Evolutionary conservation across 2,797 vertebrate species (phyloP).

Genomic region (Enteromius thamalakanensis): DNA sequence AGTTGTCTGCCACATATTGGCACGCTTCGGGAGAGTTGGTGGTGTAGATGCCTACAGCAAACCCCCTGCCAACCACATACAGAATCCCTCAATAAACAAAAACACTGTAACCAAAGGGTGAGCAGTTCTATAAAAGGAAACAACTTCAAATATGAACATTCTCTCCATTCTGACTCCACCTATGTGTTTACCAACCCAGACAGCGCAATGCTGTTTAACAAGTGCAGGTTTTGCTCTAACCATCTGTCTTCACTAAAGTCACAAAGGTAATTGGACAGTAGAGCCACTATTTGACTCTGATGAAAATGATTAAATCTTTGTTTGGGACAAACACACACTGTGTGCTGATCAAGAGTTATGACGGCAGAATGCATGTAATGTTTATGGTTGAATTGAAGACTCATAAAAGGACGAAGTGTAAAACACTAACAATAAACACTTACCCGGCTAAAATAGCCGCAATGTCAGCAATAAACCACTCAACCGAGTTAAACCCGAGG

Average conservation of each 20-base stretch:
- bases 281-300: neutral
- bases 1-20: conserved; percentile 85
- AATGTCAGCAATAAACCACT: conserved; percentile 91
- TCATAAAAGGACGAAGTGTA: neutral
- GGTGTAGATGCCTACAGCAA: conserved; percentile 93
- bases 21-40: conserved; percentile 93
- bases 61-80: conserved; percentile 75
- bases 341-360: neutral
- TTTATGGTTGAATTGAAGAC: neutral
- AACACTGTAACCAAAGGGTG: neutral
- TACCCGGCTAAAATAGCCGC: conserved; percentile 92
- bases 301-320: neutral
- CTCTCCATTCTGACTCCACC: neutral
- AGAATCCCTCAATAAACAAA: neutral
- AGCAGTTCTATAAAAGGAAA: neutral
- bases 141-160: conserved; percentile 2
- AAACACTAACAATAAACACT: conserved; percentile 68
- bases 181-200: neutral
- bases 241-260: neutral
- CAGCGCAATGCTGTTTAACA: neutral
- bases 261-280: neutral
- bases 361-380: neutral
- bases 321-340: neutral
- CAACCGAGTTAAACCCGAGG: conserved; percentile 89
- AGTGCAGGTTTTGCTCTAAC: conserved; percentile 10